These are phyloP conservation scores for Holcopasites calliopsidis DNA, from an alignment of 1,140 invertebrate species.

Conservation along the genomic window DNA sequence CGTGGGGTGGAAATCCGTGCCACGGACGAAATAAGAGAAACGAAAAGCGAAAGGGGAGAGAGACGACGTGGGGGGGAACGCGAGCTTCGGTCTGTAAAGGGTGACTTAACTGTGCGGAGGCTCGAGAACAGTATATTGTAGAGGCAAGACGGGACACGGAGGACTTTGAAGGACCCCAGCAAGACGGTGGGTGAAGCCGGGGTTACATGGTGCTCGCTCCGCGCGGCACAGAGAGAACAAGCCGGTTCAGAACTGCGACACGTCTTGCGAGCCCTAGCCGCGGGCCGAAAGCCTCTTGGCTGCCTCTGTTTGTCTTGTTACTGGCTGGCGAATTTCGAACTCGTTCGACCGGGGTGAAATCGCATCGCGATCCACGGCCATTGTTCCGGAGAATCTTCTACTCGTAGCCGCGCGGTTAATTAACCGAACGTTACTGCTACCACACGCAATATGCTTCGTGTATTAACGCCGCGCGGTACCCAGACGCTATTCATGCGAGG, in stretches of 20 bases:
- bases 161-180: slow-evolving; percentile 48
- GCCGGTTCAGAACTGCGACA: slow-evolving; percentile 52
- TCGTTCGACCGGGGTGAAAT: slow-evolving; percentile 20
- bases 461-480: too few species aligned
- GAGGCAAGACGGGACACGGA: slow-evolving; percentile 7
- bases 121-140: slow-evolving; percentile 54
- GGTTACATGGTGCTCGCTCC: slow-evolving; percentile 54
- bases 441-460: too few species aligned
- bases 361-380: background rate
- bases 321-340: slow-evolving; percentile 44
- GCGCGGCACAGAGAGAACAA: slow-evolving; percentile 53
- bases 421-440: background rate
- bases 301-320: slow-evolving; percentile 57
- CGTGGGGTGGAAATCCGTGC: background rate
- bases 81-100: slow-evolving; percentile 46
- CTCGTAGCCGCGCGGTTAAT: background rate
- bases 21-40: slow-evolving; percentile 21
- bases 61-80: slow-evolving; percentile 23
- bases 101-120: slow-evolving; percentile 58
- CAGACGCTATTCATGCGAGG: too few species aligned
- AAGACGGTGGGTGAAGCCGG: background rate
- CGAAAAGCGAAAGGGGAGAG: background rate
- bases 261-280: slow-evolving; percentile 53
- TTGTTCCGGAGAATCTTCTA: slow-evolving; percentile 5
- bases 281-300: slow-evolving; percentile 18